These are phyloP conservation scores for Campopleginae sp. DNA, from an alignment of 2,888 invertebrate species.

Conservation along the genomic window DNA sequence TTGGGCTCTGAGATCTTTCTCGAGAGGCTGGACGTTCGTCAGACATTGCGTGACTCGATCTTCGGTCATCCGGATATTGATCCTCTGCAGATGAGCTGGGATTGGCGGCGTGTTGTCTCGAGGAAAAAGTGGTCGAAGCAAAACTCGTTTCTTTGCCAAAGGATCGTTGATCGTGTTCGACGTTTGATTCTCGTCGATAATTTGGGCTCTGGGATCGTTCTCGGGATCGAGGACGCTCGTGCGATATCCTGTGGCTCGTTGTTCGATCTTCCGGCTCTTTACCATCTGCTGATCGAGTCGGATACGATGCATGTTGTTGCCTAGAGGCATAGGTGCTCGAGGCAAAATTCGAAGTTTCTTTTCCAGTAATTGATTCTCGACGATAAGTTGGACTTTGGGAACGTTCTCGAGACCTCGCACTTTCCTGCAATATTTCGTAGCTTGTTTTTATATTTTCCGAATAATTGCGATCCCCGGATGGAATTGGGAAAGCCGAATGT, in stretches of 20 bases:
- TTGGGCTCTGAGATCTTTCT: constrained; percentile 47
- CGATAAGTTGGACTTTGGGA: constrained; percentile 39
- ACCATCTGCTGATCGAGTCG: not conserved
- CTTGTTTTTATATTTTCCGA: constrained; percentile 11
- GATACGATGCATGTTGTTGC: not conserved
- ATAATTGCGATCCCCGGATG: not conserved
- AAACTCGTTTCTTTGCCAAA: not conserved
- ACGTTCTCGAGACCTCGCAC: constrained; percentile 17
- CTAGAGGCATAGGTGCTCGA: not conserved
- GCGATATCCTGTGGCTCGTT: not conserved
- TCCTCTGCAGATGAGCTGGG: not conserved
- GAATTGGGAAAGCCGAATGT: constrained; percentile 14
- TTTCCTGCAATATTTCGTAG: constrained; percentile 1
- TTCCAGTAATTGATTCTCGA: not conserved
- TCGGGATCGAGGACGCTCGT: not conserved
- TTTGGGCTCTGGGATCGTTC: constrained; percentile 11
- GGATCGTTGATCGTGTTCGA: not conserved
- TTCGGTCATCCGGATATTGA: not conserved
- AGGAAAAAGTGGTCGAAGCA: constrained; percentile 14
- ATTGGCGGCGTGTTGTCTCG: constrained; percentile 12
- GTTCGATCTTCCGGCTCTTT: not conserved
- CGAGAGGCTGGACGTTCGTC: constrained; percentile 40
- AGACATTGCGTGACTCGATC: constrained; percentile 1
- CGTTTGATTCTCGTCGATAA: constrained; percentile 11
- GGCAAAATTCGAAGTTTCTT: not conserved